Conservation (phyloP, 2,888 invertebrate species). For the Cosmopolites sordidus region DNA sequence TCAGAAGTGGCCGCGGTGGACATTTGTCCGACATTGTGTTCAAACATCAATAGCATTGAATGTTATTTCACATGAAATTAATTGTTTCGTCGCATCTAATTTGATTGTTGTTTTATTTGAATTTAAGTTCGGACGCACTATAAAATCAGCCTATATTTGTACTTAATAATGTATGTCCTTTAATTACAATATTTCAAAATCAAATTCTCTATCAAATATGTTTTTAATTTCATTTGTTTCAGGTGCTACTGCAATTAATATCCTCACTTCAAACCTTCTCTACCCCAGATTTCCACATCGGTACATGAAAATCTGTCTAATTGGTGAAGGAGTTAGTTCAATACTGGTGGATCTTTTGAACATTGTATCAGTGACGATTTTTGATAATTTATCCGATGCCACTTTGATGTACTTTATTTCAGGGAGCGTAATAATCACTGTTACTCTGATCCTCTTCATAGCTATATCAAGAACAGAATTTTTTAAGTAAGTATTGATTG, state of each 20-base stretch:
- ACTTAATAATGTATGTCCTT: too few relatives aligned
- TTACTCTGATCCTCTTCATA: constrained; percentile 1
- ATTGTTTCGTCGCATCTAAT: too few relatives aligned
- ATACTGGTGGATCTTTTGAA: constrained; percentile 25
- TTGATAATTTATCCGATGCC: constrained; percentile 20
- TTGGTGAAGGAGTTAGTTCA: constrained; percentile 27
- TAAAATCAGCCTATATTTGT: too few relatives aligned
- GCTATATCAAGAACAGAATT: constrained; percentile 6
- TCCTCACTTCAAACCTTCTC: constrained; percentile 21
- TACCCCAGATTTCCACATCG: constrained; percentile 26
- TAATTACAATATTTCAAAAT: too few relatives aligned
- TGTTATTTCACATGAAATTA: too few relatives aligned
- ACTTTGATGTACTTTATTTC: constrained; percentile 8
- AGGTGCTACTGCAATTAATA: constrained; percentile 23
- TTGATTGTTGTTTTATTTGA: too few relatives aligned
- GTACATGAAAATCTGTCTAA: constrained; percentile 26
- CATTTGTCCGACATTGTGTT: too few relatives aligned
- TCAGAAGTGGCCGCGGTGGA: too few relatives aligned
- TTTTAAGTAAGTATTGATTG: constrained; percentile 6
- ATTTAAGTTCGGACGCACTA: too few relatives aligned
- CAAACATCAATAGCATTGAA: too few relatives aligned
- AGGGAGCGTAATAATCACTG: constrained; percentile 5
- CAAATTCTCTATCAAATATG: too few relatives aligned
- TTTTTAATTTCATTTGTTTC: constrained; percentile 5
- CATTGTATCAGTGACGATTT: constrained; percentile 19